A percentile compares a stretch with the other conserved stretches of the same genome.
phyloP scores from a whole-genome alignment of 2,113 vertebrate species.

The Poeciliopsis turrubarensis region DNA sequence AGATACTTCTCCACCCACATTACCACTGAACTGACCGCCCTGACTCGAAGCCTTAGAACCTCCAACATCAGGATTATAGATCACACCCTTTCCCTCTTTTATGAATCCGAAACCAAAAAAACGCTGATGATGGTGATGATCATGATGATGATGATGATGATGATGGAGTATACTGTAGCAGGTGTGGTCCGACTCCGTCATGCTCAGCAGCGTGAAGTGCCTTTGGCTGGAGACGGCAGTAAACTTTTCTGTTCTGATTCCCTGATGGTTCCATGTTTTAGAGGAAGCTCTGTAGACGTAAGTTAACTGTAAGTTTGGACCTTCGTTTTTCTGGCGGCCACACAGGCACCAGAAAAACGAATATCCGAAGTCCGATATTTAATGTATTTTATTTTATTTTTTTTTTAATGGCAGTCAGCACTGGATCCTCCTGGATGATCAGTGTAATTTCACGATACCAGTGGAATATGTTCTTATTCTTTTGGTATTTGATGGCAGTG shows the following conservation, averaged over 20 bases:
- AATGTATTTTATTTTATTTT: slow-evolving; percentile 10
- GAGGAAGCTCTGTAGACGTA: slow-evolving; percentile 15
- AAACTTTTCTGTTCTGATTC: slow-evolving; percentile 73
- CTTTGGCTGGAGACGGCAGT: slow-evolving; percentile 92
- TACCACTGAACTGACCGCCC: background rate
- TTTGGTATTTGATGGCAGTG: slow-evolving; percentile 13
- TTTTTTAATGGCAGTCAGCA: slow-evolving; percentile 12
- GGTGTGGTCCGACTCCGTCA: slow-evolving; percentile 78
- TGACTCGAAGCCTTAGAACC: slow-evolving; percentile 10
- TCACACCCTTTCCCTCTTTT: slow-evolving; percentile 18
- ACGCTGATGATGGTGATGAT: slow-evolving; percentile 1
- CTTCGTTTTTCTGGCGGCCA: slow-evolving; percentile 13
- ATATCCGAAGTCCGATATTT: slow-evolving; percentile 17
- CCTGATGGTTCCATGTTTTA: slow-evolving; percentile 20
- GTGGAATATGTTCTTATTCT: background rate
- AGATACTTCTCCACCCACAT: slow-evolving; percentile 2
- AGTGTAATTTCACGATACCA: slow-evolving; percentile 4
- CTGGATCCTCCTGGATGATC: background rate
- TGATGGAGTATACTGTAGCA: slow-evolving; percentile 68
- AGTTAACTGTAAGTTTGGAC: background rate
- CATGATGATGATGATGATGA: background rate
- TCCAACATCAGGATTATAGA: slow-evolving; percentile 2
- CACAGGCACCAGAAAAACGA: background rate
- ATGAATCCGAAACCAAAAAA: slow-evolving; percentile 84
- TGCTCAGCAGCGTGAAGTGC: slow-evolving; percentile 93